Percentiles rank a stretch among this genome's conserved stretches.
phyloP scores from a whole-genome alignment of 2,113 vertebrate species.

The Bungarus multicinctus region DNA sequence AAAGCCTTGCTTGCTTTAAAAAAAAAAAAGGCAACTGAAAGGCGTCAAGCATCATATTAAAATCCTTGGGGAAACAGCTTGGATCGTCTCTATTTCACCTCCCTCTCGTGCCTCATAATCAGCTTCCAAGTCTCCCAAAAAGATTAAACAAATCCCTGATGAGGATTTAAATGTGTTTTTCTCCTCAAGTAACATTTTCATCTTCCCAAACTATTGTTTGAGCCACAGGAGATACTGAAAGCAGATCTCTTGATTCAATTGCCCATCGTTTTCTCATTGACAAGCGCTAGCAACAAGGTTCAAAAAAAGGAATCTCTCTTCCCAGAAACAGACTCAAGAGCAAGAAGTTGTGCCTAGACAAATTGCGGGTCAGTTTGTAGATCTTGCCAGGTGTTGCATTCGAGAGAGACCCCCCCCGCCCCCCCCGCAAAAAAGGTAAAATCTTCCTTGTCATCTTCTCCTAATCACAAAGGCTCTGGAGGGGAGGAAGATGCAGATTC shows the following conservation, averaged over 20 bases:
- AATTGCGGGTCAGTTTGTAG: background rate
- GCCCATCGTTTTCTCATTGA: background rate
- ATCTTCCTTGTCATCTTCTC: no score
- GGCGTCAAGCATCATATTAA: background rate
- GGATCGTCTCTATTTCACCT: background rate
- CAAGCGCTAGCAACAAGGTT: background rate
- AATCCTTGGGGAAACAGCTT: background rate
- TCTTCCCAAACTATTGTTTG: background rate
- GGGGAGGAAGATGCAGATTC: background rate
- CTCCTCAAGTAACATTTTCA: slow-evolving; percentile 19
- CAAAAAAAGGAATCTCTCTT: background rate
- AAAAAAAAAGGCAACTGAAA: no score
- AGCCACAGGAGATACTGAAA: background rate
- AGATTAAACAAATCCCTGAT: slow-evolving; percentile 33
- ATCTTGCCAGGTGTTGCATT: background rate
- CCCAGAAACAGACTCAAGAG: background rate
- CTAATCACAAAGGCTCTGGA: background rate
- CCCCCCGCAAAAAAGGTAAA: background rate
- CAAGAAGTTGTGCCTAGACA: background rate
- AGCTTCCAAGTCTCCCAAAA: background rate
- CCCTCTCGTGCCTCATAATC: background rate
- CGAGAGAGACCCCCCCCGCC: background rate
- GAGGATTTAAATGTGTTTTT: slow-evolving; percentile 22
- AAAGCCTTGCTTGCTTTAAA: background rate
- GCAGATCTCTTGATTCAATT: no score